Conservation (phyloP, 2,113 vertebrate species). For the Sceloporus undulatus region DNA sequence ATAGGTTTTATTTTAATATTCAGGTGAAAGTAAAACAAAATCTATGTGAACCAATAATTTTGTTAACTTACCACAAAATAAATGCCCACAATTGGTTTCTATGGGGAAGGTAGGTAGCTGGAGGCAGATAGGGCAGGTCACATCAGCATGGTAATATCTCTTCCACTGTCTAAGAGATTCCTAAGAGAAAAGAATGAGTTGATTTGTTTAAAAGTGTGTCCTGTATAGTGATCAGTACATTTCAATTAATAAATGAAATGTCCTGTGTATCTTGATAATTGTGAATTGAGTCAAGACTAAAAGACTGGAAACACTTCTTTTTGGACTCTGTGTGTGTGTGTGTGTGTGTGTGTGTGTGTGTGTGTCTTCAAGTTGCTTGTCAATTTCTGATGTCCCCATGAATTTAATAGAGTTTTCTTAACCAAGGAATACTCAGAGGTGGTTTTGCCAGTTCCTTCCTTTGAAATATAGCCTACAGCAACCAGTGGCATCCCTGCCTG, state of each 20-base stretch:
- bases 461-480: no score
- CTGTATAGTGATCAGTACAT: slow-evolving; percentile 6
- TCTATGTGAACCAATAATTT: neutral
- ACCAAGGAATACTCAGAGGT: no score
- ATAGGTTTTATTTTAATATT: neutral
- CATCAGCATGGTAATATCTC: slow-evolving; percentile 68
- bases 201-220: slow-evolving; percentile 21
- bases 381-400: no score
- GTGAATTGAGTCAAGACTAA: slow-evolving; percentile 24
- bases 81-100: slow-evolving; percentile 86
- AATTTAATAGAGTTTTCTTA: no score
- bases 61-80: slow-evolving; percentile 82
- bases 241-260: slow-evolving; percentile 39
- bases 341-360: no score
- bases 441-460: no score
- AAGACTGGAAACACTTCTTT: neutral
- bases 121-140: slow-evolving; percentile 84
- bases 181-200: slow-evolving; percentile 63
- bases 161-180: slow-evolving; percentile 67
- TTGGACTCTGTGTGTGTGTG: neutral
- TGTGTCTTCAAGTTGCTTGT: no score
- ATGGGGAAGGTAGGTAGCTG: slow-evolving; percentile 81
- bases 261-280: neutral
- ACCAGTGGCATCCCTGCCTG: no score
- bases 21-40: neutral